Evolutionary conservation across 2,797 vertebrate species (phyloP), one percentile per base, ranked within the genome.

Genomic region (Odontamblyopus lacepedii): DNA sequence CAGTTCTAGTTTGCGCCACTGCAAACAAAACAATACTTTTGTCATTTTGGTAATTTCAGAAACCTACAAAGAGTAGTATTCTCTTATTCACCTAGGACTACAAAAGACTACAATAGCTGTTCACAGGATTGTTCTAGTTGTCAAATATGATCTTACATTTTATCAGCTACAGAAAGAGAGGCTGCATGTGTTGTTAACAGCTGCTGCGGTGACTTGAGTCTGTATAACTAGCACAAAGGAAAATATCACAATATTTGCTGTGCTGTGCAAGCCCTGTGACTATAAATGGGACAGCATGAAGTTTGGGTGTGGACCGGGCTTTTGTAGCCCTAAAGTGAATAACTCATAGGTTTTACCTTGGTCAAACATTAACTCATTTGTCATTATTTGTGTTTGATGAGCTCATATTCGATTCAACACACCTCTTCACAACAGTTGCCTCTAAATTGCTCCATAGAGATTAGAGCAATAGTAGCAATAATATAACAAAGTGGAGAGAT

Each of bases 321-420:
- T 72, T 67, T 63, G 50, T 66, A 71, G 72, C 51, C 44, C 15
- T 44, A 26, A 64, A 23, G 19, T 51, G 44, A 50, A 29, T 12
- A 66, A 19, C 26, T 66, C 15, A 48, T 2, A 27, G 23, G 50
- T 29, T 18, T 50, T 27, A 18, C 26, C 63, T 19, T 66, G 6
- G 44, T 50, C 44, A 50, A 66, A 66, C 64, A 66, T 66, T 29
- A 50, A 51, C 26, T 18, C 2, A 63, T 63, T 63, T 63, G 62
- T 26, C 62, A 63, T 63, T 63, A 26, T 30, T 48, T 66, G 26
- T 51, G 26, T 50, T 27, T 66, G 51, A 50, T 66, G 64, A 51
- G 64, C 64, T 65, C 63, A 65, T 23, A 23, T 30, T 60, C 18
- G 18, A 35, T 62, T 35, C 3, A 62, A 2, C 18, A 19, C 29